A percentile compares a stretch with the other conserved stretches of the same genome.
These are phyloP conservation scores for Oryzias celebensis DNA, from an alignment of 2,113 vertebrate genomes.

Conservation along the genomic window DNA sequence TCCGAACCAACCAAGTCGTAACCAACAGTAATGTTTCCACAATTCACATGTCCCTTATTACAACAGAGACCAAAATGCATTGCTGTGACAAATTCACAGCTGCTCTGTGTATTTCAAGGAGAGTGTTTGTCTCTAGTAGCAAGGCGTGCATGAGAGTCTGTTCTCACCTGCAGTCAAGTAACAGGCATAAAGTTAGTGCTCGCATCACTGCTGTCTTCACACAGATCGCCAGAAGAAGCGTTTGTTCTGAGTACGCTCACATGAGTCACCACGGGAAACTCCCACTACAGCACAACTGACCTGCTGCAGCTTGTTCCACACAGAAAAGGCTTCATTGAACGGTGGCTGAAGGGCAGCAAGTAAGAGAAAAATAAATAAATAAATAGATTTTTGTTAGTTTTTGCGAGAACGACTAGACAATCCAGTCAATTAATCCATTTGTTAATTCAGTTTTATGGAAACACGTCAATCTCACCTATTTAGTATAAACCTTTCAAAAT, in stretches of 20 bases:
- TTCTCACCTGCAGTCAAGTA: constrained; percentile 1
- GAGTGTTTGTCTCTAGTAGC: constrained; percentile 15
- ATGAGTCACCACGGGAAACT: constrained; percentile 29
- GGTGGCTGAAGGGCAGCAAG: constrained; percentile 31
- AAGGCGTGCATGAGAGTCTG: constrained; percentile 15
- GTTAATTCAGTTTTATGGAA: no score
- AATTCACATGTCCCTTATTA: constrained; percentile 28
- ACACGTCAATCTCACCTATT: no score
- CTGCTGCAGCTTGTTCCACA: constrained; percentile 19
- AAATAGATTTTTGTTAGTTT: no score
- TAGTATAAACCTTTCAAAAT: no score
- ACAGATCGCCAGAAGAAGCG: constrained; percentile 17
- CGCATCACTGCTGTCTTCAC: constrained; percentile 10
- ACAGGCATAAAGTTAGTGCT: constrained; percentile 12
- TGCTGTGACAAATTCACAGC: constrained; percentile 35
- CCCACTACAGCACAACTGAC: constrained; percentile 33
- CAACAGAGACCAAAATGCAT: constrained; percentile 13
- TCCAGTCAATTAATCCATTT: no score
- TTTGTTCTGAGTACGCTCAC: constrained; percentile 2
- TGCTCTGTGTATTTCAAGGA: constrained; percentile 41
- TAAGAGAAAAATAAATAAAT: not conserved
- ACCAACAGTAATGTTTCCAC: constrained; percentile 42
- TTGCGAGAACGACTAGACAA: no score
- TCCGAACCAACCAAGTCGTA: constrained; percentile 25
- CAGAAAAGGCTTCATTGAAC: constrained; percentile 29